Conservation (phyloP, 2,797 vertebrate species). For the Smutsia gigantea region DNA sequence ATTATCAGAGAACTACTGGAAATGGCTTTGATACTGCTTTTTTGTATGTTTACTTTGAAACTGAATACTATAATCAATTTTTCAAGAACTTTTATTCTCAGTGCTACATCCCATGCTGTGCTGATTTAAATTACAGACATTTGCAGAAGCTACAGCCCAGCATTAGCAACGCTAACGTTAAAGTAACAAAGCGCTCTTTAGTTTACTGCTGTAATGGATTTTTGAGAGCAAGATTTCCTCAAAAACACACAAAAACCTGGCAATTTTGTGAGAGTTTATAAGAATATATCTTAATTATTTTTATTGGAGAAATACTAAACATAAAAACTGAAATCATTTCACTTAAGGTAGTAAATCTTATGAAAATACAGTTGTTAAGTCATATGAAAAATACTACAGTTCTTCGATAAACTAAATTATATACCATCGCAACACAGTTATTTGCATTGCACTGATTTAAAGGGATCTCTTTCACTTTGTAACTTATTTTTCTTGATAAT, state of each 20-base stretch:
- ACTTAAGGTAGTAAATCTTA: constrained; percentile 30
- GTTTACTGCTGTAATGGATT: not conserved
- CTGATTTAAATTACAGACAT: not conserved
- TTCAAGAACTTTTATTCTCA: not conserved
- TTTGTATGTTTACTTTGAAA: constrained; percentile 38
- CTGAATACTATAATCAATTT: not conserved
- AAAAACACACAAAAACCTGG: not conserved
- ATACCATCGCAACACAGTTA: not conserved
- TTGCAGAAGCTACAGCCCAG: not conserved
- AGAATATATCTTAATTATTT: not conserved
- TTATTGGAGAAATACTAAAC: constrained; percentile 15
- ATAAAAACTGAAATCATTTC: constrained; percentile 8
- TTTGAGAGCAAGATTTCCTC: not conserved
- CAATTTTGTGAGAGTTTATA: not conserved
- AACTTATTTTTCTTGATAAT: constrained; percentile 3
- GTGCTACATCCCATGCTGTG: not conserved
- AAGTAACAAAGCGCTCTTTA: not conserved
- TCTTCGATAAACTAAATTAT: not conserved
- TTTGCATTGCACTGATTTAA: constrained; percentile 7
- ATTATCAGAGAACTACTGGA: not conserved
- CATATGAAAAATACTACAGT: not conserved
- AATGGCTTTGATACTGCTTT: not conserved
- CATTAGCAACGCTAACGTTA: not conserved
- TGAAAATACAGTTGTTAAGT: not conserved
- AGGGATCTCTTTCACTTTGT: not conserved